Base-by-base conservation (phyloP, 2,797 vertebrate species). In the Gallinago stenura region DNA sequence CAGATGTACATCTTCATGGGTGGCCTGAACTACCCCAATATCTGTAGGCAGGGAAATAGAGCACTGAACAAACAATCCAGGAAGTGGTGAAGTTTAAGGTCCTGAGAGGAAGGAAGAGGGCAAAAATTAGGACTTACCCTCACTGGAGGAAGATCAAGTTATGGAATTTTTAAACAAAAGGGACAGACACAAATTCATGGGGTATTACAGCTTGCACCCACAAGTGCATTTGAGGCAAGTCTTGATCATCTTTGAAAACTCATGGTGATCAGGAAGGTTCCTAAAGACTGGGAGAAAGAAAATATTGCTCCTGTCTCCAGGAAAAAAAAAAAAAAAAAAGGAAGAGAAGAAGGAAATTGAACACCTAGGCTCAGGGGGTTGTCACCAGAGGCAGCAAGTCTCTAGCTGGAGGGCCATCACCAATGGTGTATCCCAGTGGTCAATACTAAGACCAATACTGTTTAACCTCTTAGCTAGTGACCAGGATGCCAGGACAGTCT, bases 1-100 rank as follows among this genome's bases (percentile, higher is more conserved):
- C 10, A 91, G 17, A 22, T 48, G 25, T 31, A 50, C 6, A 3
- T n/a, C 33, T 73, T 83, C 17, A 13, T 35, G 28, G 35, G 20
- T 83, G 26, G 22, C 25, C 4, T 58, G 30, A 61, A 57, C 3
- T 3, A 46, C 3, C 0, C 4, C 8, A 57, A 10, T 56, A n/a
- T 45, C 21, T 33, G 8, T 46, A 16, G 20, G 12, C 78, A 37
- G 5, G 5, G 13, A 80, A 87, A 69, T 2, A 69, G 22, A 66
- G 4, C 10, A 51, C 15, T 8, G 35, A 77, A 73, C 2, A 56
- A 66, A 8, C 7, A 70, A 3, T 24, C 5, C 5, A 46, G 12
- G 14, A 69, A 0, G 3, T 30, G 4, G 7, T 12, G 3, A 8
- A 65, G 31, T 73, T 33, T 9, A 56, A 16, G 2, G 6, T 33